These are phyloP conservation scores for Orchesella flavescens DNA, from an alignment of 2,888 invertebrate genomes.

Conservation along the genomic window DNA sequence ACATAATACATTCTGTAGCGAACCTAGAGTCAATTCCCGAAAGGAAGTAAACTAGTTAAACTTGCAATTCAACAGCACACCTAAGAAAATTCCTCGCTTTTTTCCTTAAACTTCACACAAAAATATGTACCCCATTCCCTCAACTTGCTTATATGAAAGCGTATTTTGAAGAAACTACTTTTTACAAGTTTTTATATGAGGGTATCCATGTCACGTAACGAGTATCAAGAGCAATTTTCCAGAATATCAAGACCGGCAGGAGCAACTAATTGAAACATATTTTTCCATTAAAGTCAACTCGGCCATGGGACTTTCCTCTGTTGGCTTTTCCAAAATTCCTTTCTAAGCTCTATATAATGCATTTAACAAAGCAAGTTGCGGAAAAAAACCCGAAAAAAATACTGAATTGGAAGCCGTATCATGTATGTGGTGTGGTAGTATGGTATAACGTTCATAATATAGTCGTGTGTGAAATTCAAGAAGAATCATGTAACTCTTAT, in stretches of 20 bases:
- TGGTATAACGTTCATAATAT: no score
- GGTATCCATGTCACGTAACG: not conserved
- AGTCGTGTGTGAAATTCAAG: no score
- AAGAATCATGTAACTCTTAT: no score
- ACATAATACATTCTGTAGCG: no score
- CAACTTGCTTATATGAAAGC: not conserved
- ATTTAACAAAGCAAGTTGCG: not conserved
- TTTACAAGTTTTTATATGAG: not conserved
- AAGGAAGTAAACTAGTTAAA: conserved; percentile 9
- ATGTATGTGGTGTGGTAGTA: not conserved
- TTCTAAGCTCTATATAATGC: conserved; percentile 22
- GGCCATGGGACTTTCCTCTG: conserved; percentile 57
- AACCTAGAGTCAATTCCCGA: not conserved
- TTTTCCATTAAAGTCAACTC: conserved; percentile 64
- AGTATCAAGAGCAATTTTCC: conserved; percentile 29
- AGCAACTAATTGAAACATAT: conserved; percentile 66
- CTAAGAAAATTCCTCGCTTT: not conserved
- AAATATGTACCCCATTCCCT: not conserved
- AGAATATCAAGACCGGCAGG: conserved; percentile 26
- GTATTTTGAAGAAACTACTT: not conserved
- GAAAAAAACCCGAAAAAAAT: not conserved
- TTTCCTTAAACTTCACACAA: not conserved
- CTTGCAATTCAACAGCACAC: conserved; percentile 18
- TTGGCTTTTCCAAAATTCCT: conserved; percentile 36
- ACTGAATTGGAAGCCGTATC: not conserved